Evolutionary conservation across 2,888 invertebrate species (phyloP), one percentile per base, ranked within the genome.

Genomic region (Mythimna loreyi): DNA sequence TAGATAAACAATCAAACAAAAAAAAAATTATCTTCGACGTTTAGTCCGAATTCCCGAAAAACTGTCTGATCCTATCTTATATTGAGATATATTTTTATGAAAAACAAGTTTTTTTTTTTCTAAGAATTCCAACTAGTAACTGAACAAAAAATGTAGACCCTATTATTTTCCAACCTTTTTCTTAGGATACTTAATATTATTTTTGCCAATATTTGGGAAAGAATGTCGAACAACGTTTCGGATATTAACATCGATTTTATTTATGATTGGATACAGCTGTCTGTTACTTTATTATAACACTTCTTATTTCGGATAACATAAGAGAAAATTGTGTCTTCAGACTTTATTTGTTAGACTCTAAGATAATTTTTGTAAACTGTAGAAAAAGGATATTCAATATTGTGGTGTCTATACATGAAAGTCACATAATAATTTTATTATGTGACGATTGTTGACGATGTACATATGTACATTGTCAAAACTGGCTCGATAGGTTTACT

Each of bases 101-200:
- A 63, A 60, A 60, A 56, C 47, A 59, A 23, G 16, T 56, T 8
- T 8, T 13, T 40, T 55, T 57, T 43, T 47, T 55, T 50, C 36
- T 40, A n/a, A 56, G 33, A 49, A 63, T 57, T n/a, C 47, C 43
- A 28, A n/a, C 40, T 21, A 77, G 47, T 72, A 28, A 77, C 56
- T 72, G 47, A 67, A 77, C 40, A 59, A 67, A 72, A 55, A 53
- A 25, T 9, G n/a, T 19, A 50, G 47, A 40, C 23, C 62, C 23
- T 49, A 67, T 77, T 75, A 77, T 77, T 43, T 56, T 49, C 33
- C 16, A 28, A 60, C n/a, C 36, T 57, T 62, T 62, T 77, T 55
- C 45, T 47, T 67, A 43, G 2, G 30, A 56, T 63, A 67, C 33
- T 28, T 52, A 43, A 43, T 62, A 66, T 59, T 52, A 70, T 52